Percentiles rank a stretch among this genome's conserved stretches.
Evolutionary conservation across 2,888 invertebrate species (phyloP).

Genomic region (Marasmarcha lunaedactyla): DNA sequence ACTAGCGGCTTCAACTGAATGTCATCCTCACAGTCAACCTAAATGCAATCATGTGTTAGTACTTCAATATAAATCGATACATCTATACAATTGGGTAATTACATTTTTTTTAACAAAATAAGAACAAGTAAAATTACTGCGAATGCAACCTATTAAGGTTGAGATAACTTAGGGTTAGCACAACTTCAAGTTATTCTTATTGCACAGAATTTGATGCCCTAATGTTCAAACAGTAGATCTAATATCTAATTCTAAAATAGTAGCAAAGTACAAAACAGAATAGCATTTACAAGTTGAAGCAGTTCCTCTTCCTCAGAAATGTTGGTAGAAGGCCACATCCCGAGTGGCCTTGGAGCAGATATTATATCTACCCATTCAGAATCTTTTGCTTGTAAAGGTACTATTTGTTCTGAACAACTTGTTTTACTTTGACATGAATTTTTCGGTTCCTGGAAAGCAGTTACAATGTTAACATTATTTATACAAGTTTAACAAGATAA

Average conservation of each 20-base stretch:
- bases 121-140: too few relatives aligned
- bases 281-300: constrained; percentile 40
- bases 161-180: too few relatives aligned
- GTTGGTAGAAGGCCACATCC: constrained; percentile 16
- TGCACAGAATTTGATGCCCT: too few relatives aligned
- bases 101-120: neutral
- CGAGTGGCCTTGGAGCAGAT: constrained; percentile 22
- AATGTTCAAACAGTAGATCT: too few relatives aligned
- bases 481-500: too few relatives aligned
- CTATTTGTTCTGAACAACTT: constrained; percentile 21
- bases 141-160: too few relatives aligned
- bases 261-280: neutral
- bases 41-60: constrained; percentile 7
- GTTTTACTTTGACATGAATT: constrained; percentile 13
- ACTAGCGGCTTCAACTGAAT: constrained; percentile 45
- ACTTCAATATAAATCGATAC: neutral
- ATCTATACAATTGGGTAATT: too few relatives aligned
- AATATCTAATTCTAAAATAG: too few relatives aligned
- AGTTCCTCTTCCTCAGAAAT: constrained; percentile 39
- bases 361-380: constrained; percentile 59
- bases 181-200: too few relatives aligned
- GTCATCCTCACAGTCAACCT: constrained; percentile 48
- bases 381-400: constrained; percentile 54
- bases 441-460: constrained; percentile 21
- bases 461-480: too few relatives aligned